Base-by-base conservation (phyloP, 2,797 vertebrate genomes). In the Hippocampus kuda region DNA sequence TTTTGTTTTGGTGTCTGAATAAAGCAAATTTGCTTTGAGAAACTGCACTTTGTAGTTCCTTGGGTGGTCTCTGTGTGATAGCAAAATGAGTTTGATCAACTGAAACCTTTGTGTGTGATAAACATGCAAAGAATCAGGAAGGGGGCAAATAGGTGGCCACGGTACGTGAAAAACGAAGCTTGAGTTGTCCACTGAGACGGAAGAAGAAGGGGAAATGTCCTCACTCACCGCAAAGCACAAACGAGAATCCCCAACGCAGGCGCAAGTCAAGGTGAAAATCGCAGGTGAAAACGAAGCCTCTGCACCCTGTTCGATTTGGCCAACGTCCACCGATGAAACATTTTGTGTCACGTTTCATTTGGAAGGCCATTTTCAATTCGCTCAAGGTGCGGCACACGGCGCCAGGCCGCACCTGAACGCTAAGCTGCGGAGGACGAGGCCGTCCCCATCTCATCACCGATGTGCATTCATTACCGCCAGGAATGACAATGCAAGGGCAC, bases 401-500 rank as follows among this genome's bases (percentile, higher is more conserved):
- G 27, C 41, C 30, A 27, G 46, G 63, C 74, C 54, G 70, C 38
- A 73, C 51, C 60, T 24, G 26, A 30, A 69, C 74, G 68, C 71
- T 74, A 70, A 78, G 76, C 76, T 81, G 75, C 62, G 77, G 71
- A 89, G 86, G 86, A 87, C 85, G 69, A 74, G 48, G 69, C 82
- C 81, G 82, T 83, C 85, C 77, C 81, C 70, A 56, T 79, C 86
- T 88, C 83, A 84, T 88, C 80, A 75, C 26, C 10, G 42, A 84
- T 83, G 81, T 86, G 85, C 87, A 88, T 88, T 82, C 78, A 84
- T 89, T 88, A 87, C 74, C 34, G 73, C 26, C 65, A 68, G 70
- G 83, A 79, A 84, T 86, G 73, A 84, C 77, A 75, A 72, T 74
- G 70, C 84, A 87, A 87, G 87, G 88, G 79, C 88, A 85, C 68